A percentile compares a stretch with the other conserved stretches of the same genome.
Conservation (phyloP, 2,797 vertebrate genomes). For the Acanthurus tractus region DNA sequence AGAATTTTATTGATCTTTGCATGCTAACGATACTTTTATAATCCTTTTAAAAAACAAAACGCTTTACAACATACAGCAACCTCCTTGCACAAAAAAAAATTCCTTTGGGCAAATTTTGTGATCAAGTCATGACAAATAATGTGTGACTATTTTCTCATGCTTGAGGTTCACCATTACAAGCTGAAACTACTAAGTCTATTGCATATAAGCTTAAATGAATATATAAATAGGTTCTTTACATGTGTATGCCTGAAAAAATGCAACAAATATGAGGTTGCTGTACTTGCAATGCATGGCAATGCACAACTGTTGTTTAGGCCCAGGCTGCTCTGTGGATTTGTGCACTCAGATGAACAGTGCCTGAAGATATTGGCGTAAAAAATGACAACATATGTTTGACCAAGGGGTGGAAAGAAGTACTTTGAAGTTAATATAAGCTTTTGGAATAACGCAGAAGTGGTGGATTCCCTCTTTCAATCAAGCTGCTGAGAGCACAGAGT, state of each 20-base stretch:
- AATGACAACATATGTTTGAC: slow-evolving; percentile 60
- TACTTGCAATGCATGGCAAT: slow-evolving; percentile 13
- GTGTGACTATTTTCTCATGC: not conserved
- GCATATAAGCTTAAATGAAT: not conserved
- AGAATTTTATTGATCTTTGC: slow-evolving; percentile 9
- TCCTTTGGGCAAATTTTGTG: not conserved
- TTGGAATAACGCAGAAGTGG: slow-evolving; percentile 21
- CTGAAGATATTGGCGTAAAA: slow-evolving; percentile 44
- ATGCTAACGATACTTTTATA: slow-evolving; percentile 1
- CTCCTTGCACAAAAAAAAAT: not conserved
- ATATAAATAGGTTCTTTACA: not conserved
- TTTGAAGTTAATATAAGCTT: slow-evolving; percentile 26
- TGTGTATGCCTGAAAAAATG: not conserved
- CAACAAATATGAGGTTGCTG: slow-evolving; percentile 7
- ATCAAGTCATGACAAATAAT: not conserved
- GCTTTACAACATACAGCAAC: not conserved
- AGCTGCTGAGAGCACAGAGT: slow-evolving; percentile 9
- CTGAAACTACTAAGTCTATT: not conserved
- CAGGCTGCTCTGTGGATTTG: slow-evolving; percentile 24
- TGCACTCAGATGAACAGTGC: slow-evolving; percentile 45
- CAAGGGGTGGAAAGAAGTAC: slow-evolving; percentile 25
- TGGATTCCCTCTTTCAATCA: slow-evolving; percentile 1
- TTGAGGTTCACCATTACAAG: not conserved
- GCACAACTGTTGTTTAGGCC: slow-evolving; percentile 19
- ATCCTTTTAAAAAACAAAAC: not conserved